Conservation (phyloP, 2,888 invertebrate genomes). For the Ecliptopera silaceata region DNA sequence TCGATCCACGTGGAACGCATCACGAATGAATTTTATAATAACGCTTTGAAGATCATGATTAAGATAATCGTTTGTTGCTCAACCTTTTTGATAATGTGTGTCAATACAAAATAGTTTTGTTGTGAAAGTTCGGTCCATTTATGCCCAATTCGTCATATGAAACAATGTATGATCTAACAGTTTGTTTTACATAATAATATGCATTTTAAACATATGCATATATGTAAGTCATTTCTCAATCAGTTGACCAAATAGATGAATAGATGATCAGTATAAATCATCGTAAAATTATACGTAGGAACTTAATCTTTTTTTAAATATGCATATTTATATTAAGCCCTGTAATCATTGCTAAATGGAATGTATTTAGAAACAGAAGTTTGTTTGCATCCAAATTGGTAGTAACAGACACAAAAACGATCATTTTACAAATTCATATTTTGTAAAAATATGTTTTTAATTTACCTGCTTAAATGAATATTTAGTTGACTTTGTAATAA, state of each 20-base stretch:
- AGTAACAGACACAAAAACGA: too few species aligned
- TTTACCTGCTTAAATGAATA: too few species aligned
- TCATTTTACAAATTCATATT: too few species aligned
- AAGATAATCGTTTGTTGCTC: conserved; percentile 28
- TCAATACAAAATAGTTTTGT: conserved; percentile 21
- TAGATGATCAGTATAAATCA: conserved; percentile 26
- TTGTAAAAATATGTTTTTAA: too few species aligned
- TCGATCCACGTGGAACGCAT: conserved; percentile 49
- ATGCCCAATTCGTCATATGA: conserved; percentile 29
- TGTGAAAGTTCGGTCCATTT: conserved; percentile 32
- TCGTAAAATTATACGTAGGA: conserved; percentile 16
- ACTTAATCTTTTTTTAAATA: conserved; percentile 18
- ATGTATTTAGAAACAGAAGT: not conserved
- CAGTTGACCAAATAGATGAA: conserved; percentile 13
- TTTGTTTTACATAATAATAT: conserved; percentile 33
- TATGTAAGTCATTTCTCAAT: conserved; percentile 41
- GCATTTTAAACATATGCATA: conserved; percentile 35
- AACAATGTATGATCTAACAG: conserved; percentile 33
- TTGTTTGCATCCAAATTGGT: too few species aligned
- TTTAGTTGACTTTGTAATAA: too few species aligned
- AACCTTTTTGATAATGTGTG: conserved; percentile 15
- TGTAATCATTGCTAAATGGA: conserved; percentile 13
- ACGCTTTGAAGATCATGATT: conserved; percentile 41
- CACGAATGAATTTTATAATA: conserved; percentile 44
- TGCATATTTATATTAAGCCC: conserved; percentile 13